A percentile compares a stretch with the other conserved stretches of the same genome.
These are phyloP conservation scores for Andrena marginata DNA, from an alignment of 2,888 invertebrate genomes.

Conservation along the genomic window DNA sequence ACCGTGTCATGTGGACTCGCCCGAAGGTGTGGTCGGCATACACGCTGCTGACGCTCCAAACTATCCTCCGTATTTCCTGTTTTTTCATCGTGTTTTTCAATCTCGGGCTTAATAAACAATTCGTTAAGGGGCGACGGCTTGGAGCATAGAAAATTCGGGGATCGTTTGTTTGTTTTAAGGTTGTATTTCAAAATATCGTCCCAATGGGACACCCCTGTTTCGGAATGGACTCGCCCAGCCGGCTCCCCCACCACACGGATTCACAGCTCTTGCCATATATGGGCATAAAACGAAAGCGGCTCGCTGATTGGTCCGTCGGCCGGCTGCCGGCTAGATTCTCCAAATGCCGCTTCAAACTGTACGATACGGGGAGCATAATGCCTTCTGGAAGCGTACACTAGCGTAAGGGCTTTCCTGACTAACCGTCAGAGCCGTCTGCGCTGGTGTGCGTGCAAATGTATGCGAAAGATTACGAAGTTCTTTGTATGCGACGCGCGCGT, in stretches of 20 bases:
- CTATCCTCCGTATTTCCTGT: constrained; percentile 12
- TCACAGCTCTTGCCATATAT: constrained; percentile 92
- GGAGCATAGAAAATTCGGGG: not conserved
- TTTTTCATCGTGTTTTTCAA: constrained; percentile 25
- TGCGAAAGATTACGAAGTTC: constrained; percentile 37
- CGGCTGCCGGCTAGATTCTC: constrained; percentile 86
- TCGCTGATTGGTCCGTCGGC: constrained; percentile 89
- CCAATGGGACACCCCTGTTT: constrained; percentile 64
- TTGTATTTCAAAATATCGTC: constrained; percentile 31
- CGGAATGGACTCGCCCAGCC: constrained; percentile 83
- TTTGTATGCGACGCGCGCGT: constrained; percentile 23
- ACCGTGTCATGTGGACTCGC: constrained; percentile 77
- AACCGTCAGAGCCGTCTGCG: constrained; percentile 74
- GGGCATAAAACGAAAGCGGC: constrained; percentile 91
- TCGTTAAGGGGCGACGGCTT: not conserved
- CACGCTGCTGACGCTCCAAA: constrained; percentile 18
- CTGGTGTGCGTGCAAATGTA: constrained; percentile 38
- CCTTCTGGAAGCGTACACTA: constrained; percentile 75
- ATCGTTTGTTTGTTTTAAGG: constrained; percentile 45
- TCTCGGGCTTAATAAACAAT: not conserved
- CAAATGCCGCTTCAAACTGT: constrained; percentile 85
- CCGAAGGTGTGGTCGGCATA: constrained; percentile 72
- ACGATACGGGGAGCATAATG: constrained; percentile 80
- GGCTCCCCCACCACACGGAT: constrained; percentile 86
- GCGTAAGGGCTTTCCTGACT: constrained; percentile 79